Evolutionary conservation across 1,140 invertebrate genomes (phyloP).

Genomic region (Nymphalis io): DNA sequence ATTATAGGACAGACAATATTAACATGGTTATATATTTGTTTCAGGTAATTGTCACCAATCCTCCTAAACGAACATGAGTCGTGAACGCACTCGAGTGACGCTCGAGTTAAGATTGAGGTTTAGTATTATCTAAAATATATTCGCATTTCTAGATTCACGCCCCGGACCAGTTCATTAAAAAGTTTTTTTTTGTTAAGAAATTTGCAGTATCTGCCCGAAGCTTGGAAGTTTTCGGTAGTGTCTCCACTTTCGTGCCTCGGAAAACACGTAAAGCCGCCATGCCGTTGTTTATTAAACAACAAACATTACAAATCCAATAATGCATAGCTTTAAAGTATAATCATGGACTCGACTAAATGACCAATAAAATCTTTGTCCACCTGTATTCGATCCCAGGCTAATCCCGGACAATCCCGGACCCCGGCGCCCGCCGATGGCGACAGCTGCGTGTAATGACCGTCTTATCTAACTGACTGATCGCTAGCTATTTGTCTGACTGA

Average conservation of each 20-base stretch:
- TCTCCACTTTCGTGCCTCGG: too few species aligned
- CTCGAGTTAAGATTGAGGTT: too few species aligned
- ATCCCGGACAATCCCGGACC: slow-evolving; percentile 30
- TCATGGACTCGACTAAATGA: neutral
- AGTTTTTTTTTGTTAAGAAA: too few species aligned
- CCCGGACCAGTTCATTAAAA: too few species aligned
- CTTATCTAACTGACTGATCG: slow-evolving; percentile 49
- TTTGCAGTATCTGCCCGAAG: too few species aligned
- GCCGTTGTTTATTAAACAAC: neutral
- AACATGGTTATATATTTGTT: neutral
- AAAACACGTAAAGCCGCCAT: too few species aligned
- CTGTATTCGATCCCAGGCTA: slow-evolving; percentile 23
- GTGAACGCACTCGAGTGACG: too few species aligned
- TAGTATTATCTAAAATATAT: too few species aligned
- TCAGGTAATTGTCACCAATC: neutral
- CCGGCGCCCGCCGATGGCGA: slow-evolving; percentile 26
- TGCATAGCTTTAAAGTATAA: neutral
- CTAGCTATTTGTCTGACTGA: slow-evolving; percentile 52
- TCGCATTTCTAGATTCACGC: too few species aligned
- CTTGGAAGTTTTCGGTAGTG: too few species aligned
- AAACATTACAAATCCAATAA: neutral
- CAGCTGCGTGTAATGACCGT: slow-evolving; percentile 51
- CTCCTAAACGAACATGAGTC: neutral
- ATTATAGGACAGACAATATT: neutral
- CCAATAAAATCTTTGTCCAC: slow-evolving; percentile 20